These are phyloP conservation scores for Meloidogyne floridensis DNA, from an alignment of 1,140 invertebrate genomes.

Conservation along the genomic window DNA sequence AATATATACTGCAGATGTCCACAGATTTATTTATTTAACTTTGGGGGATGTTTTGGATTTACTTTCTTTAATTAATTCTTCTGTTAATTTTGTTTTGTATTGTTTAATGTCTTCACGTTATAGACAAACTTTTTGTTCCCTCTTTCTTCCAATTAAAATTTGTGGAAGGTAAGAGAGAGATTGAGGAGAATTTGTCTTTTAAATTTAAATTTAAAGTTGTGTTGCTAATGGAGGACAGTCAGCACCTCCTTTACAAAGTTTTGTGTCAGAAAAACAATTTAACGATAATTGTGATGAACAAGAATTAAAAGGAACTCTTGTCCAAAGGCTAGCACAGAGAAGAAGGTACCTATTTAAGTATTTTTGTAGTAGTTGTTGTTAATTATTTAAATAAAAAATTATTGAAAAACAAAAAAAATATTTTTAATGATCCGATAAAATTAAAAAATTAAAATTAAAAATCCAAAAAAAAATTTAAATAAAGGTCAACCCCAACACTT, in stretches of 20 bases:
- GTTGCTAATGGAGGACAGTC: conserved; percentile 1
- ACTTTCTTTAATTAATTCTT: conserved; percentile 56
- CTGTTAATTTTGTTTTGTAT: conserved; percentile 61
- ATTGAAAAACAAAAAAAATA: too few relatives aligned
- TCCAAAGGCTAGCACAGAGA: neutral
- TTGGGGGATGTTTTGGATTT: conserved; percentile 59
- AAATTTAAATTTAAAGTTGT: neutral
- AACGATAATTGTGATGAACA: neutral
- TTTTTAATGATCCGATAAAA: too few relatives aligned
- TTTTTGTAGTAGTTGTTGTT: too few relatives aligned
- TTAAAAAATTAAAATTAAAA: too few relatives aligned
- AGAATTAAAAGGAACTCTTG: neutral
- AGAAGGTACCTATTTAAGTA: neutral
- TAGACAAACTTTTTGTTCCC: conserved; percentile 56
- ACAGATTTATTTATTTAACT: conserved; percentile 53
- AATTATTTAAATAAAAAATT: too few relatives aligned
- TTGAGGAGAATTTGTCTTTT: neutral
- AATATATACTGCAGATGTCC: conserved; percentile 53
- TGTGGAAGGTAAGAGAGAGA: neutral
- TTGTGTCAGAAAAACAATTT: conserved; percentile 2
- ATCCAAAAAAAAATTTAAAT: neutral
- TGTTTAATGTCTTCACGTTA: conserved; percentile 61
- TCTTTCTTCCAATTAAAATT: conserved; percentile 46
- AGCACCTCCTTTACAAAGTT: neutral
- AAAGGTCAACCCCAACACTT: neutral